Conservation (phyloP, 1,140 invertebrate species). For the Holotrichia oblita region DNA sequence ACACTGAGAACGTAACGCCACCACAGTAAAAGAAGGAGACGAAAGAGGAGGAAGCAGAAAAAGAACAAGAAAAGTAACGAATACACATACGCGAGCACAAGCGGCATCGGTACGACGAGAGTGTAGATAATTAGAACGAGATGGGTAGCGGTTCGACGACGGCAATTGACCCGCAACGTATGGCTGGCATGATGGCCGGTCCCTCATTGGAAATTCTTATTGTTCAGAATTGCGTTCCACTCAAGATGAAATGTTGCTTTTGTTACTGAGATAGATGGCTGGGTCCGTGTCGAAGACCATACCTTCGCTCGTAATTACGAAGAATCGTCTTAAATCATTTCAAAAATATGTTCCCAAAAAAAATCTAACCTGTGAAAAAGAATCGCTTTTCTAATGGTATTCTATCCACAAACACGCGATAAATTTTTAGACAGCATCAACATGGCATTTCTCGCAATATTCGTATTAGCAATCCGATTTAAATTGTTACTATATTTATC, state of each 20-base stretch:
- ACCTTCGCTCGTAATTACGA: neutral
- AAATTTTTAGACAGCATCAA: too few relatives aligned
- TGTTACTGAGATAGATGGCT: constrained; percentile 13
- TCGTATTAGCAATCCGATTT: too few relatives aligned
- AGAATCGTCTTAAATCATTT: constrained; percentile 7
- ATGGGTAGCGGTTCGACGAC: constrained; percentile 30
- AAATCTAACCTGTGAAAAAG: neutral
- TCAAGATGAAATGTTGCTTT: constrained; percentile 35
- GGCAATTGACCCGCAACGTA: constrained; percentile 32
- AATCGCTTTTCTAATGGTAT: neutral
- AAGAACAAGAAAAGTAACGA: constrained; percentile 13
- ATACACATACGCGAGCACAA: neutral
- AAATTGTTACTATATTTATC: too few relatives aligned
- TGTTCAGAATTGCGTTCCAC: constrained; percentile 34
- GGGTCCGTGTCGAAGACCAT: constrained; percentile 10
- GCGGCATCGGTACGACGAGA: neutral
- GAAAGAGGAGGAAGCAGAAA: neutral
- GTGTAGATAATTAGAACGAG: constrained; percentile 31
- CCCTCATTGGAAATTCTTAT: constrained; percentile 35
- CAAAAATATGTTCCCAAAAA: constrained; percentile 2
- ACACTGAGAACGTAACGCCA: neutral
- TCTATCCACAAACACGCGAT: too few relatives aligned
- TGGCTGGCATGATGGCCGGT: constrained; percentile 31
- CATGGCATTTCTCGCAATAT: too few relatives aligned
- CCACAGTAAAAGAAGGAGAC: constrained; percentile 9